Conservation (phyloP, 92 coral and sea anemone genomes). For the Anthopleura xanthogrammica region DNA sequence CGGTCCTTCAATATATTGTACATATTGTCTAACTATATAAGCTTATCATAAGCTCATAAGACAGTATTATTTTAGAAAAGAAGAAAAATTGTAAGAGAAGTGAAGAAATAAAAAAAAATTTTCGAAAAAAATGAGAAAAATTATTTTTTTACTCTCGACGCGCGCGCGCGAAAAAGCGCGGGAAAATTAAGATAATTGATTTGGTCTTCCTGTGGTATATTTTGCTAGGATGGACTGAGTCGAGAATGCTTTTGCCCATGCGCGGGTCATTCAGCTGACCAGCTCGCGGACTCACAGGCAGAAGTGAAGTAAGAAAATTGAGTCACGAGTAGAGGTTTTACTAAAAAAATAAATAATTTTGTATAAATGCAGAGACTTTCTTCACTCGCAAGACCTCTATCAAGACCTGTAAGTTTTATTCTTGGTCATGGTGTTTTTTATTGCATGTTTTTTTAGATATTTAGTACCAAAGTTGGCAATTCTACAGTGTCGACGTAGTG, state of each 20-base stretch:
- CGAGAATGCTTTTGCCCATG: not conserved
- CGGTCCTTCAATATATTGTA: not conserved
- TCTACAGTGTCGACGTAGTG: not conserved
- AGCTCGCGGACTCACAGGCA: slow-evolving; percentile 18
- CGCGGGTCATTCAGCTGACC: slow-evolving; percentile 1
- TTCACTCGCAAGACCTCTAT: slow-evolving; percentile 60
- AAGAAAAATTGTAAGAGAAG: not conserved
- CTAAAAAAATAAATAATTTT: not conserved
- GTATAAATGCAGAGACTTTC: slow-evolving; percentile 59
- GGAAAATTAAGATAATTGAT: not conserved
- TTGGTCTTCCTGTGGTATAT: slow-evolving; percentile 23
- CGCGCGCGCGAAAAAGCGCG: slow-evolving; percentile 26
- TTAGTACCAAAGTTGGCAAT: not conserved
- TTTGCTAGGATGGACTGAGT: not conserved
- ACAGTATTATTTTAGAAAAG: not conserved
- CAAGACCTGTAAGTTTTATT: slow-evolving; percentile 56
- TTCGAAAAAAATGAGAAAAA: not conserved
- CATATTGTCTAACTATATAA: not conserved
- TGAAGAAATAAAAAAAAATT: not conserved
- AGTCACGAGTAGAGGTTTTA: not conserved
- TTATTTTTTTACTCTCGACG: slow-evolving; percentile 9
- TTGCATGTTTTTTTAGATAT: not conserved
- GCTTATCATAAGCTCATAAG: not conserved
- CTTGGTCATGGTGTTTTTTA: not conserved
- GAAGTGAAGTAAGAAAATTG: not conserved